Evolutionary conservation across 2,888 invertebrate species (phyloP), one percentile per base, ranked within the genome.

Genomic region (Caenorhabditis sinica): DNA sequence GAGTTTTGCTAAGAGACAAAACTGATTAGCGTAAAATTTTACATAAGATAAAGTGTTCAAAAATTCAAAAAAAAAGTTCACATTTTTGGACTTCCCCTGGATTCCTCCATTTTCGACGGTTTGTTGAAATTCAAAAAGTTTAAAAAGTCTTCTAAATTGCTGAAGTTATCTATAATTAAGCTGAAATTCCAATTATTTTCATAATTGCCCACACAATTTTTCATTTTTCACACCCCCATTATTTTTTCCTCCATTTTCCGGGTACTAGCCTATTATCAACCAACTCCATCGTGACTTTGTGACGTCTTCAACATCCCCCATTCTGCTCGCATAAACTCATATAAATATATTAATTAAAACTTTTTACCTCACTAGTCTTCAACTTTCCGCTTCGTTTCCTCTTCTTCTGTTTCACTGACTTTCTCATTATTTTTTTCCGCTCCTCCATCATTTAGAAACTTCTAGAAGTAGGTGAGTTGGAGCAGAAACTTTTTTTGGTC

Each of bases 281-380:
- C 33, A 11, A n/a, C 33, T 33, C 60, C 56, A 13, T 43, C 17
- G n/a, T n/a, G n/a, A n/a, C n/a, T n/a, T n/a, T n/a, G n/a, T 72
- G 5, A 49, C 74, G 23, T 53, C 53, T 25, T 36, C 56, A n/a
- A 23, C n/a, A n/a, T n/a, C 13, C 33, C 33, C 8, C 30, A 17
- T n/a, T 23, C 56, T 56, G 25, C 25, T 56, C 28, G 15, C 28
- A 28, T 56, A 28, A 15, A 25, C 28, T 33, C 33, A 49, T 23
- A 66, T 73, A 1, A n/a, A 1, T 5, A 20, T 66, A 66, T 74
- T 73, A 73, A 73, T 74, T 81, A 73, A 73, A 73, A 68, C 66
- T 66, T 74, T 81, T 68, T 81, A 73, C 73, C 80, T 81, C 80
- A 60, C 66, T 74, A 65, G 36, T 36, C 69, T 69, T 69, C 66